Base-by-base conservation (phyloP, 2,797 vertebrate genomes). In the Novumbra hubbsi region DNA sequence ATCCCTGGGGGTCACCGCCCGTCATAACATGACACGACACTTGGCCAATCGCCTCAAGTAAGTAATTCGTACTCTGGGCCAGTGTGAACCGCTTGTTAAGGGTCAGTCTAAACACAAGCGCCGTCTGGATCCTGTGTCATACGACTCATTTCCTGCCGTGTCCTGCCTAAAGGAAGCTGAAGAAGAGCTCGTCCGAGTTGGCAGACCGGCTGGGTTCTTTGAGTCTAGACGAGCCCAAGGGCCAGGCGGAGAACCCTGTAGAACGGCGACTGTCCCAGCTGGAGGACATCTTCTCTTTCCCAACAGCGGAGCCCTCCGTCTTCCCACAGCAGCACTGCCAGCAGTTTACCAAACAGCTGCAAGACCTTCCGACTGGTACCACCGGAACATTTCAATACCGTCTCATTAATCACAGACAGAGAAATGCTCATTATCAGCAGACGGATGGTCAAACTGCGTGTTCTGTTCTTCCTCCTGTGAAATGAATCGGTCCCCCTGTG, bases 11-110 rank as follows among this genome's bases (percentile, higher is more conserved):
- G 74, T 97, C 86, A 94, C 95, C 8, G 89, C 91, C 62, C 94
- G 96, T 4, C 96, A 98, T 81, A 94, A 95, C 74, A 94, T 96
- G 74, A 91, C 94, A 76, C 88, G 93, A 2, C 87, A 94, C 80
- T 79, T 96, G 73, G 89, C 93, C 83, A 92, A 81, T 74, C 92
- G 87, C 84, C 89, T 96, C 19, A 92, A 89, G 97, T 97, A 86
- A 90, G 94, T 73, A 62, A 16, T 17, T 62, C 41, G 7, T 5
- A 11, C 30, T 12, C 15, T 62, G 19, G 62, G 1, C 21, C 12
- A 28, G 41, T 27, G 19, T 41, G n/a, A 50, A 48, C 21, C 45
- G 5, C 21, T 69, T 38, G 34, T 32, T 32, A 2, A 38, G 34
- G 34, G 2, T 71, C 30, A 50, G 11, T 63, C 15, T 24, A 38